A percentile compares a stretch with the other conserved stretches of the same genome.
Conservation (phyloP, 2,113 vertebrate species). For the Bagarius yarrelli region DNA sequence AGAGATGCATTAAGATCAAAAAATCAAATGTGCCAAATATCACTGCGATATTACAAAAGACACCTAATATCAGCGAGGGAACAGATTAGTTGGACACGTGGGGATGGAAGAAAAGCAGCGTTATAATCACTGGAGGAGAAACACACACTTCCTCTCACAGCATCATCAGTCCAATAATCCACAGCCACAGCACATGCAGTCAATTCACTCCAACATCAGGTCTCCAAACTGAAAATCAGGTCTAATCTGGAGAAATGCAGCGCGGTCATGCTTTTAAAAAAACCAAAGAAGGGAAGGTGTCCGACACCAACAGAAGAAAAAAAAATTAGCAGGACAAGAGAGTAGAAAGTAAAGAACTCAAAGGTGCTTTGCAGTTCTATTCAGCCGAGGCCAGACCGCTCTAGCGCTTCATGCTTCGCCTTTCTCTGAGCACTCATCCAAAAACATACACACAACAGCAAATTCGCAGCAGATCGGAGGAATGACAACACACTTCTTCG, state of each 20-base stretch:
- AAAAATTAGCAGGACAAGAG: background rate
- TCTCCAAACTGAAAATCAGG: background rate
- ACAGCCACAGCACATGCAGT: conserved; percentile 28
- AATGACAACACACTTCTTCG: background rate
- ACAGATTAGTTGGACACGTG: background rate
- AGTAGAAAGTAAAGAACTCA: background rate
- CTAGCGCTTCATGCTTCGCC: background rate
- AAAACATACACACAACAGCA: background rate
- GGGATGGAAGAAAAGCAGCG: background rate
- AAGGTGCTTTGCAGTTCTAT: no score
- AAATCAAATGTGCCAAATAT: no score
- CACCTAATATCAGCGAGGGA: background rate
- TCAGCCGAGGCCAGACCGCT: background rate
- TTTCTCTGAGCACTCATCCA: background rate
- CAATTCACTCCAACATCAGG: background rate
- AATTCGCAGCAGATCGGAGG: background rate
- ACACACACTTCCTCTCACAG: no score
- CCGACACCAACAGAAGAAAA: no score
- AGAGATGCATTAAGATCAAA: background rate
- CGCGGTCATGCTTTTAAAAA: background rate
- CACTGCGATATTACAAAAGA: background rate
- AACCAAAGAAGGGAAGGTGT: background rate
- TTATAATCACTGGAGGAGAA: background rate
- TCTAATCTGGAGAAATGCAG: background rate
- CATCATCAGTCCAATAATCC: conserved; percentile 1